phyloP scores from a whole-genome alignment of 2,888 invertebrate species.

The Clepsis dumicolana region DNA sequence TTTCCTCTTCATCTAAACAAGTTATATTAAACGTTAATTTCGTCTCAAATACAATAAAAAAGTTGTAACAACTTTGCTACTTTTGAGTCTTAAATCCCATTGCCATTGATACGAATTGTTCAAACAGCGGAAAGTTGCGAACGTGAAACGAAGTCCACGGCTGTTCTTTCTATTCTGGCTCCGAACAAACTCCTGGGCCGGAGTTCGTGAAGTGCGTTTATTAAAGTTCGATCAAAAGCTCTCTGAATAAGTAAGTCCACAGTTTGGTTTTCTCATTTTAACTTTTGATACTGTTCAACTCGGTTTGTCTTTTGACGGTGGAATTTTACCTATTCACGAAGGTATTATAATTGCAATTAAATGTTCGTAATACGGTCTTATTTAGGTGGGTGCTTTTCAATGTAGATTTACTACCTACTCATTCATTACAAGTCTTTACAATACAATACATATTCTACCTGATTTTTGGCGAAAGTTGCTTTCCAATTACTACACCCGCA shows the following conservation, averaged over 20 bases:
- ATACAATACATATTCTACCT: too few species aligned
- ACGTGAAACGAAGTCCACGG: neutral
- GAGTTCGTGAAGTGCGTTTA: constrained; percentile 37
- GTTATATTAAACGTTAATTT: neutral
- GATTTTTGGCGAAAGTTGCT: too few species aligned
- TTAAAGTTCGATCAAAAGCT: constrained; percentile 43
- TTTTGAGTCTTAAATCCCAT: neutral
- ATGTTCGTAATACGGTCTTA: neutral
- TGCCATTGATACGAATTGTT: constrained; percentile 1
- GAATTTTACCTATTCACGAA: constrained; percentile 23
- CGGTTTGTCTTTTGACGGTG: constrained; percentile 31
- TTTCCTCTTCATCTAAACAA: neutral
- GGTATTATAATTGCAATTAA: neutral
- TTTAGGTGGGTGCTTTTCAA: neutral
- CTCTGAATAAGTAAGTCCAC: constrained; percentile 40
- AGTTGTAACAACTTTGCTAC: neutral
- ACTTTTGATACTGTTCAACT: constrained; percentile 35
- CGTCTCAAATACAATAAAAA: neutral
- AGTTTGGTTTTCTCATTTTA: constrained; percentile 44
- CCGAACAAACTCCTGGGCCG: constrained; percentile 26
- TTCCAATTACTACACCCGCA: too few species aligned
- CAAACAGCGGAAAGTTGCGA: constrained; percentile 1
- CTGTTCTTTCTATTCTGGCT: constrained; percentile 24
- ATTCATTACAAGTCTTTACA: too few species aligned
- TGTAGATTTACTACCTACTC: too few species aligned